Evolutionary conservation across 2,888 invertebrate genomes (phyloP).

Genomic region (Venusia cambrica): DNA sequence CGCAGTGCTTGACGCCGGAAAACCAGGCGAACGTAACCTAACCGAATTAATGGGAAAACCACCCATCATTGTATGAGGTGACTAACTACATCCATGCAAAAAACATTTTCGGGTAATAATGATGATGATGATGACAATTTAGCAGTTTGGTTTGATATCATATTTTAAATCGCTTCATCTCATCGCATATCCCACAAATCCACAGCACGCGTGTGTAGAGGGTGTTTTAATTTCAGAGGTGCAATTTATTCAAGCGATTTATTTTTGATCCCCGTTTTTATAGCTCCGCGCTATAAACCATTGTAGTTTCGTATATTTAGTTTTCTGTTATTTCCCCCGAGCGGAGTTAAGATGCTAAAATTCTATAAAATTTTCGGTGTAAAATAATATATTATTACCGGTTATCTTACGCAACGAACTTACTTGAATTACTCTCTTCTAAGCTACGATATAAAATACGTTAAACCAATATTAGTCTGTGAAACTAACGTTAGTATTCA

Average conservation of each 20-base stretch:
- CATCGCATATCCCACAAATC: slow-evolving; percentile 28
- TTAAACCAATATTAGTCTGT: no score
- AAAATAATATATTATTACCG: not conserved
- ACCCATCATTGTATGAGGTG: no score
- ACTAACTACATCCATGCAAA: no score
- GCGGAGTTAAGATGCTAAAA: slow-evolving; percentile 14
- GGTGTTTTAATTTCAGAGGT: slow-evolving; percentile 80
- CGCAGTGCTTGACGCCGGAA: no score
- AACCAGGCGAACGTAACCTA: no score
- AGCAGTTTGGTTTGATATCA: no score
- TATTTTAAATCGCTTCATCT: slow-evolving; percentile 46
- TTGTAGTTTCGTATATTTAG: slow-evolving; percentile 60
- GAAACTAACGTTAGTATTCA: no score
- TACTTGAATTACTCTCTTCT: no score
- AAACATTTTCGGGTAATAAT: no score
- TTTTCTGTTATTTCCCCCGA: slow-evolving; percentile 34
- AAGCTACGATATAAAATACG: no score
- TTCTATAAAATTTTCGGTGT: slow-evolving; percentile 8
- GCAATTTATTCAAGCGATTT: slow-evolving; percentile 81
- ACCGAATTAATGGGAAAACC: no score
- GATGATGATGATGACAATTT: no score
- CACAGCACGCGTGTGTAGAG: slow-evolving; percentile 72
- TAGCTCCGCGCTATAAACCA: slow-evolving; percentile 74
- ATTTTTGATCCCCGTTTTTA: slow-evolving; percentile 81
- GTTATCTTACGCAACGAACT: not conserved